Conservation (phyloP, 2,797 vertebrate genomes). For the Microchirus variegatus region DNA sequence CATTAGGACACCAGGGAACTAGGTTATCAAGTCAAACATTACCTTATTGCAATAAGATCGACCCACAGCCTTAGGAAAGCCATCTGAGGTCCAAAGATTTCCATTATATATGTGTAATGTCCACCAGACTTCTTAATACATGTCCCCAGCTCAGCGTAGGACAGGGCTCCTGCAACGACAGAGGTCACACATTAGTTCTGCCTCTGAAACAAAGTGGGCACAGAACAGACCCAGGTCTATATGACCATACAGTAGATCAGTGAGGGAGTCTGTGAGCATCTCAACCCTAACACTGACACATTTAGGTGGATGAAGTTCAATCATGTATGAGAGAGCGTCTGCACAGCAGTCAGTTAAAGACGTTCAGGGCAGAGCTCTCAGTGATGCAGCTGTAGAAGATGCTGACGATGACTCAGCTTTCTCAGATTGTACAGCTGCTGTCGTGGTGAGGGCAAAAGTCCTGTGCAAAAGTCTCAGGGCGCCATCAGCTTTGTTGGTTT, state of each 20-base stretch:
- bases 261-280: slow-evolving; percentile 10
- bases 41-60: slow-evolving; percentile 93
- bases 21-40: slow-evolving; percentile 28
- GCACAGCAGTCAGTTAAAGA: too few relatives aligned
- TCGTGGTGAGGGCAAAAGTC: too few relatives aligned
- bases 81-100: slow-evolving; percentile 91
- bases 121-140: slow-evolving; percentile 96
- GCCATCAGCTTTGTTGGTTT: too few relatives aligned
- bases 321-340: too few relatives aligned
- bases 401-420: too few relatives aligned
- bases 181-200: slow-evolving; percentile 20
- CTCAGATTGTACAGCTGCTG: too few relatives aligned
- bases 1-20: too few relatives aligned
- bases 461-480: too few relatives aligned
- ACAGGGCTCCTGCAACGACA: slow-evolving; percentile 87
- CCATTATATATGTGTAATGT: slow-evolving; percentile 94
- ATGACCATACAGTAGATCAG: slow-evolving; percentile 14
- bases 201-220: slow-evolving; percentile 4
- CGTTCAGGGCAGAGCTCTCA: too few relatives aligned
- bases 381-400: too few relatives aligned
- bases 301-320: slow-evolving; percentile 25
- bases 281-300: slow-evolving; percentile 11
- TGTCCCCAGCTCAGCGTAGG: slow-evolving; percentile 94
- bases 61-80: slow-evolving; percentile 94
- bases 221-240: slow-evolving; percentile 13